A percentile compares a stretch with the other conserved stretches of the same genome.
Evolutionary conservation across 1,140 invertebrate species (phyloP).

Genomic region (Nasonia giraulti): DNA sequence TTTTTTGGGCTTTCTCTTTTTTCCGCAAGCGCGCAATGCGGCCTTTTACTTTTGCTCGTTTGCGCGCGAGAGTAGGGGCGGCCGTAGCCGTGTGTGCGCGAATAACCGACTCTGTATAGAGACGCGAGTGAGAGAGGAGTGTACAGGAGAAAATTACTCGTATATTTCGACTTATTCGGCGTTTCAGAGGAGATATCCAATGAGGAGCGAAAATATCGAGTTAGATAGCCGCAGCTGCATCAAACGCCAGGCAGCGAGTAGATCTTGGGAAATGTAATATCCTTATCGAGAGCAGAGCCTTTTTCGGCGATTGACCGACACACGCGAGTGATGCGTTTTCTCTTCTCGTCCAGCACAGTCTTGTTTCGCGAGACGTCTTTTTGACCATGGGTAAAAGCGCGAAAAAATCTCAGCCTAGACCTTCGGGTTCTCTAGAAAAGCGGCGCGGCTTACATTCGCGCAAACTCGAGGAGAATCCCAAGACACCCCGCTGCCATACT

Average conservation of each 20-base stretch:
- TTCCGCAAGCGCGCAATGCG: constrained; percentile 26
- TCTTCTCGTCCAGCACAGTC: neutral
- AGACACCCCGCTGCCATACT: constrained; percentile 66
- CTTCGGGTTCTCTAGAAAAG: neutral
- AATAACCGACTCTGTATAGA: neutral
- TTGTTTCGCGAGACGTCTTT: too few species aligned
- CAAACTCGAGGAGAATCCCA: neutral
- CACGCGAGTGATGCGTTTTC: neutral
- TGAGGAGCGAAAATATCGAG: neutral
- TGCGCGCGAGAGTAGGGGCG: neutral
- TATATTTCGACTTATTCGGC: neutral
- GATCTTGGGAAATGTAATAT: neutral
- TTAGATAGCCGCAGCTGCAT: neutral
- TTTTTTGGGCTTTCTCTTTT: constrained; percentile 55
- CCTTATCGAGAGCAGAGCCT: too few species aligned
- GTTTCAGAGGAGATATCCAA: neutral
- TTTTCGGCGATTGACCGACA: too few species aligned
- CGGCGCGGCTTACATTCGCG: neutral
- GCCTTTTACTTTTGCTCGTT: constrained; percentile 5
- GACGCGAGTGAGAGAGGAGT: too few species aligned
- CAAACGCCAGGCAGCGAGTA: neutral
- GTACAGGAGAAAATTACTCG: neutral
- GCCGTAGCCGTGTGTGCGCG: neutral
- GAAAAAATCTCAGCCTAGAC: too few species aligned
- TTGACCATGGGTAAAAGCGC: too few species aligned